phyloP scores from a whole-genome alignment of 2,888 invertebrate genomes.

The Drosophila picticornis region DNA sequence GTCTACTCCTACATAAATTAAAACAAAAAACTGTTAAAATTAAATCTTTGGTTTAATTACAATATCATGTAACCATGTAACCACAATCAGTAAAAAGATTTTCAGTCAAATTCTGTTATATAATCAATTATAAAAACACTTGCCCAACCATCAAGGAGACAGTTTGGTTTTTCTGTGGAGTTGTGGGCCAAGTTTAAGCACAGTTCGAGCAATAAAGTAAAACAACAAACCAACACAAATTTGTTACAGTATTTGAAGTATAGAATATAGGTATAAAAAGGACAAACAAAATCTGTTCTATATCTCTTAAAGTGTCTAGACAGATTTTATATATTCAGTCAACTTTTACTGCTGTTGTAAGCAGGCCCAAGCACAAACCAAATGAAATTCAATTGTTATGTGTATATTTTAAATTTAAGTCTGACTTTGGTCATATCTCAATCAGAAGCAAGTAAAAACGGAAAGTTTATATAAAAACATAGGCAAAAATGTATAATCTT shows the following conservation, averaged over 20 bases:
- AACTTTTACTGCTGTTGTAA: no score
- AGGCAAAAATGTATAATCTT: background rate
- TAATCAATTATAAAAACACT: conserved; percentile 1
- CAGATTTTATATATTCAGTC: no score
- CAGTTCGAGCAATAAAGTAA: conserved; percentile 18
- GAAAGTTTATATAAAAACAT: no score
- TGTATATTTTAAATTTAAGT: no score
- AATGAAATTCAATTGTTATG: no score
- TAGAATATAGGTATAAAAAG: background rate
- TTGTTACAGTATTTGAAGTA: background rate
- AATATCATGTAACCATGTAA: background rate
- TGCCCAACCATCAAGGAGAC: background rate
- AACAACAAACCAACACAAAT: conserved; percentile 34
- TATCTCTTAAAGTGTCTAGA: background rate
- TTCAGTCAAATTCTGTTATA: background rate
- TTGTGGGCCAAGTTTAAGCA: conserved; percentile 31
- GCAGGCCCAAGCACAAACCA: no score
- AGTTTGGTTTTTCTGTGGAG: background rate
- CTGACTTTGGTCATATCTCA: no score
- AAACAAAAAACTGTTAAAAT: no score
- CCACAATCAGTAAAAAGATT: background rate
- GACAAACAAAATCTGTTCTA: background rate
- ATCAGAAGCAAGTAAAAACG: no score
- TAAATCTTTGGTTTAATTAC: background rate
- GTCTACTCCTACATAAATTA: no score